phyloP scores from a whole-genome alignment of 2,113 vertebrate species.

The Corythornis vintsioides region DNA sequence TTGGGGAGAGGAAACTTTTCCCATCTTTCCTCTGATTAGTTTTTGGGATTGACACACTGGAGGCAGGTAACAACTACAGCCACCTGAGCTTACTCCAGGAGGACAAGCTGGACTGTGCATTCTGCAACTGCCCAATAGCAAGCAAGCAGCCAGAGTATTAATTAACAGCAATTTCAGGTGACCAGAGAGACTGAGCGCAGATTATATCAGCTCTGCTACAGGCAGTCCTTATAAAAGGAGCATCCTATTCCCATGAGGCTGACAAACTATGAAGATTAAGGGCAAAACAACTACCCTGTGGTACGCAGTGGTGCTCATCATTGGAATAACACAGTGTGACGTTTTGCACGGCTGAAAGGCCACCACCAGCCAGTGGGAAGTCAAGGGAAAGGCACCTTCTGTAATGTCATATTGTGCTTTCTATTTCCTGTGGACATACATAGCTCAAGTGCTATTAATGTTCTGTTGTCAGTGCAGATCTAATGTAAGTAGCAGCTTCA shows the following conservation, averaged over 20 bases:
- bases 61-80: background rate
- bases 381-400: background rate
- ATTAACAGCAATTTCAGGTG: background rate
- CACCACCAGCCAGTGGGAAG: background rate
- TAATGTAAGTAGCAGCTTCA: background rate
- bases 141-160: background rate
- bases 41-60: background rate
- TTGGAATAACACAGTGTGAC: background rate
- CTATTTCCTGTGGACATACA: background rate
- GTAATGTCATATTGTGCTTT: background rate
- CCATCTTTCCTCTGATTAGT: background rate
- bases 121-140: background rate
- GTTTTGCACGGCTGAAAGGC: background rate
- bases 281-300: background rate
- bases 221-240: background rate
- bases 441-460: background rate
- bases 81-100: background rate
- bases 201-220: background rate
- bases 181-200: background rate
- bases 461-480: background rate
- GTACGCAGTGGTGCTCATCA: rapidly evolving
- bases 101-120: background rate
- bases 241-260: background rate
- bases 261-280: background rate
- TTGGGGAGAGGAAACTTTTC: background rate